Percentiles rank a stretch among this genome's conserved stretches.
Evolutionary conservation across 2,113 vertebrate genomes (phyloP).

Genomic region (Pan troglodytes): NHGRI_mPanTro3-v2.1_pri NC_072407.2:92498001-92498500

Average conservation of each 20-base stretch:
- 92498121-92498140: background rate
- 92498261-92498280: background rate
- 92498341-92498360: background rate
- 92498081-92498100: constrained; percentile 15
- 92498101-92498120: background rate
- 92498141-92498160: background rate
- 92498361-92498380: background rate
- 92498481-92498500: background rate
- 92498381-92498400: fast-evolving
- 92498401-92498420: background rate
- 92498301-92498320: background rate
- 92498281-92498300: background rate
- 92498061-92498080: background rate
- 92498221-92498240: background rate
- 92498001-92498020: background rate
- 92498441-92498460: background rate
- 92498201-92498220: background rate
- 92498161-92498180: background rate
- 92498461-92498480: background rate
- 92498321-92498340: background rate
- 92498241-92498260: background rate
- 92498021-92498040: background rate
- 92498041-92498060: background rate
- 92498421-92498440: background rate
- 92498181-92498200: background rate